Percentiles rank a stretch among this genome's conserved stretches.
Evolutionary conservation across 2,113 vertebrate species (phyloP).

Genomic region (Machaerirhynchus nigripectus): DNA sequence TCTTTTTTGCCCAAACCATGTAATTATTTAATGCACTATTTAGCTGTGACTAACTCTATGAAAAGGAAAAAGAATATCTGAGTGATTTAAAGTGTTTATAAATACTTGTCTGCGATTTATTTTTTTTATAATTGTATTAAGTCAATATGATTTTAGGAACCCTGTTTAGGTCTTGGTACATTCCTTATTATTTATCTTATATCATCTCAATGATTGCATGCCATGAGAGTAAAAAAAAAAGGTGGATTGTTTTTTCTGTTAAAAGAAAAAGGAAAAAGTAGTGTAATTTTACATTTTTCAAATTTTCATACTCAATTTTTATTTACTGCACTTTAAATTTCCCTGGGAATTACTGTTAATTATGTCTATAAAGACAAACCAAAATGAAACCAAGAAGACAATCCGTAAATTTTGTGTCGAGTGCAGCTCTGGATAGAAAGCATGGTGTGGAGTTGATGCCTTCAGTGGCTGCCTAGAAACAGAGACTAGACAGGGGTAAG

Average conservation of each 20-base stretch:
- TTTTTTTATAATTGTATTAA: not conserved
- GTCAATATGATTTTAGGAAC: not conserved
- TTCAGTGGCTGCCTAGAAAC: too few relatives aligned
- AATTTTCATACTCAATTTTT: not conserved
- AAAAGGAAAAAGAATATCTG: not conserved
- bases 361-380: not conserved
- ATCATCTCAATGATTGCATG: not conserved
- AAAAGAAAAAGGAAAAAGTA: too few relatives aligned
- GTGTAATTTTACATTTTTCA: not conserved
- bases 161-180: not conserved
- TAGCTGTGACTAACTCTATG: slow-evolving; percentile 19
- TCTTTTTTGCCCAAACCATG: slow-evolving; percentile 32
- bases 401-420: not conserved
- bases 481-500: too few relatives aligned
- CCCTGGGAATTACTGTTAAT: not conserved
- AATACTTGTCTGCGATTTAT: not conserved
- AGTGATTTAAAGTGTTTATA: not conserved
- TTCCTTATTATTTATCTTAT: not conserved
- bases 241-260: not conserved
- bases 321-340: not conserved
- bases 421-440: not conserved
- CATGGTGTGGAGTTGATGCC: not conserved
- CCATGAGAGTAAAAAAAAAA: not conserved
- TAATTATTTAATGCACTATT: slow-evolving; percentile 58
- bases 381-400: not conserved